Percentiles rank a stretch among this genome's conserved stretches.
These are phyloP conservation scores for Rhopalosiphum padi DNA, from an alignment of 1,140 invertebrate genomes.

Conservation along the genomic window DNA sequence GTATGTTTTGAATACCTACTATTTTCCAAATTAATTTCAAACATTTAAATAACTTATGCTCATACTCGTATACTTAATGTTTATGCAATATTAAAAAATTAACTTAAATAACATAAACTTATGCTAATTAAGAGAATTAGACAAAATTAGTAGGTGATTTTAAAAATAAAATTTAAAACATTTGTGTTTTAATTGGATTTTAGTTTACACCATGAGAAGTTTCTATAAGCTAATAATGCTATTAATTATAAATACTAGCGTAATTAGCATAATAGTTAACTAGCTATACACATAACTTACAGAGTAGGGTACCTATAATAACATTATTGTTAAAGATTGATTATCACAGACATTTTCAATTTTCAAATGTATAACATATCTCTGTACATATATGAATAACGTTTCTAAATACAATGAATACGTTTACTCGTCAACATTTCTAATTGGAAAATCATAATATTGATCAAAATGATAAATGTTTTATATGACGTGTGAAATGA, in stretches of 20 bases:
- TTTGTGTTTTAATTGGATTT: neutral
- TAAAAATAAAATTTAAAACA: no score
- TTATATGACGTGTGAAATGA: neutral
- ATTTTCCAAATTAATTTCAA: neutral
- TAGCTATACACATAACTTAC: neutral
- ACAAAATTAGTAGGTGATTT: neutral
- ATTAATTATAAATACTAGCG: neutral
- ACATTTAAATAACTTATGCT: neutral
- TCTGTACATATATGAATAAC: no score
- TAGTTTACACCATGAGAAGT: neutral
- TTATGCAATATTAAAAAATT: neutral
- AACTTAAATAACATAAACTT: neutral
- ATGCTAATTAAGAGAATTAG: neutral
- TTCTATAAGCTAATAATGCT: neutral
- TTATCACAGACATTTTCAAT: neutral
- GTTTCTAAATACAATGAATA: no score
- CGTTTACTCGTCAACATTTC: no score
- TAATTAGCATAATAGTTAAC: no score
- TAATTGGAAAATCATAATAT: no score
- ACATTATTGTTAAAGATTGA: neutral
- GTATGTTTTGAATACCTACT: neutral
- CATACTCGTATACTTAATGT: neutral
- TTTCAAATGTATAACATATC: neutral
- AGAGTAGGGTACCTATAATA: neutral
- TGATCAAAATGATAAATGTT: neutral